These are phyloP conservation scores for Phasianus colchicus DNA, from an alignment of 2,113 vertebrate species.

Conservation along the genomic window DNA sequence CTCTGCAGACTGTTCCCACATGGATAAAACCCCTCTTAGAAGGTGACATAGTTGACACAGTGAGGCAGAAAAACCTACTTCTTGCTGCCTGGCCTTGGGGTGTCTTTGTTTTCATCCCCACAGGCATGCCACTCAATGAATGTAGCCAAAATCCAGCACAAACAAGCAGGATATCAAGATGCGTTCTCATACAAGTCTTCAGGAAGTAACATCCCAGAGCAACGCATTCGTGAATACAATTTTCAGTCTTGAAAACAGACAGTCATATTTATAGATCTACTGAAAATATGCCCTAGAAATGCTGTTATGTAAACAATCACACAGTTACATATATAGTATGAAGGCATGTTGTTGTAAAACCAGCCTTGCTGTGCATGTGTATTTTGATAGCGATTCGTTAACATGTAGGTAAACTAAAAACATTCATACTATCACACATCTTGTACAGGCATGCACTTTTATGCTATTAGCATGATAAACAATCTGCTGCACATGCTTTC, in stretches of 20 bases:
- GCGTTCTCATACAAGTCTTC: neutral
- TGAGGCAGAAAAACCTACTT: neutral
- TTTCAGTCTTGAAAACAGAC: neutral
- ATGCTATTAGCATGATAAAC: neutral
- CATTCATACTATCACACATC: neutral
- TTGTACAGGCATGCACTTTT: neutral
- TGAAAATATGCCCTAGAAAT: neutral
- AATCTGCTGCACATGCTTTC: neutral
- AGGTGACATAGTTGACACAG: neutral
- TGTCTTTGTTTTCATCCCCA: neutral
- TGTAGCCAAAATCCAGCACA: accelerated
- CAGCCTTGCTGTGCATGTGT: neutral
- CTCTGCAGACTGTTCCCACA: accelerated
- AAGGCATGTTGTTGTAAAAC: neutral
- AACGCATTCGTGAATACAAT: neutral
- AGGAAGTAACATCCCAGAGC: neutral
- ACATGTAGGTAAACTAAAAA: neutral
- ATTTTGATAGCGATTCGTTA: neutral
- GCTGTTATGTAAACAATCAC: neutral
- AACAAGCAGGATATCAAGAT: neutral
- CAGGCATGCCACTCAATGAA: accelerated
- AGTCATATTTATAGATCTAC: neutral
- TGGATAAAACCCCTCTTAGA: neutral
- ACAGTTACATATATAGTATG: accelerated
- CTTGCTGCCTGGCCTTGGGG: neutral